Evolutionary conservation across 2,888 invertebrate species (phyloP).

Genomic region (Sialis fuliginosa): DNA sequence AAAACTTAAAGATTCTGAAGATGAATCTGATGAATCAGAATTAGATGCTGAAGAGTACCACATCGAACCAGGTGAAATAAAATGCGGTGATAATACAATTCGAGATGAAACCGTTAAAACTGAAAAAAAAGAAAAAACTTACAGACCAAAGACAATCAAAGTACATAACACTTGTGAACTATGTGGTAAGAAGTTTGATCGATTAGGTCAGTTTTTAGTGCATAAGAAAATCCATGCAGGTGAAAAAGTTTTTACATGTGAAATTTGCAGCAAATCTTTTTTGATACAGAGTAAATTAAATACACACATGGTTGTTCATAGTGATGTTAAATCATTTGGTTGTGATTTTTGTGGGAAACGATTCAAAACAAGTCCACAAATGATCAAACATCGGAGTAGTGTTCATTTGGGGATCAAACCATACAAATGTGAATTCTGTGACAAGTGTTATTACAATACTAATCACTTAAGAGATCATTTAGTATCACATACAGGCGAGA

Average conservation of each 20-base stretch:
- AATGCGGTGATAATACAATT: not conserved
- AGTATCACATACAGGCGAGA: not conserved
- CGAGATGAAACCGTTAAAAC: not conserved
- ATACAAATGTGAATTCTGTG: not conserved
- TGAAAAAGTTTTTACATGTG: not conserved
- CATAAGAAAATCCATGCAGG: not conserved
- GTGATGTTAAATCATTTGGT: conserved; percentile 1
- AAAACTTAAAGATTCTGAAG: not conserved
- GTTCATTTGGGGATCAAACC: not conserved
- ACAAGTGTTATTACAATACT: not conserved
- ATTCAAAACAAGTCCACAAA: not conserved
- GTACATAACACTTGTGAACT: not conserved
- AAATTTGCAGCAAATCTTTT: conserved; percentile 1
- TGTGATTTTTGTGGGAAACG: conserved; percentile 4
- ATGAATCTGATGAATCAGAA: not conserved
- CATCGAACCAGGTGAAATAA: not conserved
- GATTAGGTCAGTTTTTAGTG: not conserved
- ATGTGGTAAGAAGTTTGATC: not conserved
- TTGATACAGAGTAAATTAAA: not conserved
- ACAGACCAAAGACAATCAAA: not conserved
- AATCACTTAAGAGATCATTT: not conserved
- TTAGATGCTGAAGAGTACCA: not conserved
- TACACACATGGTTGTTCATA: conserved; percentile 2
- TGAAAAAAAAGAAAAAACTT: not conserved
- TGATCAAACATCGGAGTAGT: not conserved